Percentiles rank a stretch among this genome's conserved stretches.
These are phyloP conservation scores for Halisarca cf. caerulea DNA, from an alignment of 37 sponge, comb jelly and placozoan species.

Conservation along the genomic window DNA sequence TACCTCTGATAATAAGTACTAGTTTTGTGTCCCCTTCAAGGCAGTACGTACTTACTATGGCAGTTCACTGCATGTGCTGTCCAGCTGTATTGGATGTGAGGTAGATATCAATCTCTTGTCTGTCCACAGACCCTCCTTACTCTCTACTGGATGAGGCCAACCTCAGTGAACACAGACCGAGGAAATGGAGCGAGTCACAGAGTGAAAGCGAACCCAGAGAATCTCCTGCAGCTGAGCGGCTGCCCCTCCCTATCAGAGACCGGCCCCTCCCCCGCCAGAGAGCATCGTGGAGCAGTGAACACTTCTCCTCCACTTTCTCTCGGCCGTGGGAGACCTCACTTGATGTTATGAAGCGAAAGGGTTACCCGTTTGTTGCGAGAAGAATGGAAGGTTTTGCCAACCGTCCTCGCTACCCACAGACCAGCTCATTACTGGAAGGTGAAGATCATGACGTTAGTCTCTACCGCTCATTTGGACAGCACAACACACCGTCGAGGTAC, in stretches of 20 bases:
- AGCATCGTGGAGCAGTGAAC: not conserved
- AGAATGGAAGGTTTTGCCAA: not conserved
- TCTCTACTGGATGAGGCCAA: constrained; percentile 13
- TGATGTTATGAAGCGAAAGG: not conserved
- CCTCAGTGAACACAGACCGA: not conserved
- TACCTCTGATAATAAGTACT: too few species aligned
- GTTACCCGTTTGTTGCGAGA: not conserved
- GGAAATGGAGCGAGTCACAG: constrained; percentile 13
- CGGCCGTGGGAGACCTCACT: not conserved
- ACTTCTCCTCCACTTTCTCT: not conserved
- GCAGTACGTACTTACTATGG: too few species aligned
- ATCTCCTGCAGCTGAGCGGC: not conserved
- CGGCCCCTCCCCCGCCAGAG: not conserved
- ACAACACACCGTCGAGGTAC: not conserved
- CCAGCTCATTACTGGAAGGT: not conserved
- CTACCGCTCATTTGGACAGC: not conserved
- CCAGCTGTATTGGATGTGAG: too few species aligned
- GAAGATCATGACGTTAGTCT: constrained; percentile 3
- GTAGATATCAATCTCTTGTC: too few species aligned
- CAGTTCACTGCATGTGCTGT: too few species aligned
- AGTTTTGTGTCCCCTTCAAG: too few species aligned
- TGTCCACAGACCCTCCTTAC: too few species aligned
- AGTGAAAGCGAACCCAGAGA: not conserved
- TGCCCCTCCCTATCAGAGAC: not conserved
- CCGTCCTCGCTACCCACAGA: not conserved